These are phyloP conservation scores for Cochlearius cochlearius DNA, from an alignment of 2,113 vertebrate species.

Conservation along the genomic window DNA sequence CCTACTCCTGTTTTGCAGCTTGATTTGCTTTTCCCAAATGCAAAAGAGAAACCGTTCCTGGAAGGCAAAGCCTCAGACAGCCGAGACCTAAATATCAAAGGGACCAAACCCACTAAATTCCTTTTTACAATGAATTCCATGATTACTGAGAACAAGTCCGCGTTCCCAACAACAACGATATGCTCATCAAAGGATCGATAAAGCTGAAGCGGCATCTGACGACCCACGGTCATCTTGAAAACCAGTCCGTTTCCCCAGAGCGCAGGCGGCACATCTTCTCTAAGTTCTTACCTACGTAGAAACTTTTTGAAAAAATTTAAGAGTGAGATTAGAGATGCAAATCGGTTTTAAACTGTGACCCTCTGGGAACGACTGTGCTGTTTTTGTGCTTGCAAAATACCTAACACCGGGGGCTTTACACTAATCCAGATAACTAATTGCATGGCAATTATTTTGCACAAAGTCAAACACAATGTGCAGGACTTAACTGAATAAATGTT, in stretches of 20 bases:
- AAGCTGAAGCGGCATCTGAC: background rate
- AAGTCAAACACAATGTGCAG: background rate
- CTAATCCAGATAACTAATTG: conserved; percentile 8
- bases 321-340: background rate
- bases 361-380: background rate
- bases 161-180: background rate
- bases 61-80: background rate
- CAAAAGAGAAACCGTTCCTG: background rate
- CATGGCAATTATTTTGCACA: background rate
- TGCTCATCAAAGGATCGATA: background rate
- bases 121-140: background rate
- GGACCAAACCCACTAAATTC: background rate
- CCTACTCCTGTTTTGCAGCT: background rate
- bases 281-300: background rate
- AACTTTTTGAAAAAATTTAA: background rate
- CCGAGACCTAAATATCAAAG: background rate
- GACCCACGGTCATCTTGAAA: accelerated
- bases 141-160: background rate
- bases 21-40: background rate
- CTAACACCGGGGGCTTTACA: background rate
- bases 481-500: background rate
- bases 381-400: background rate
- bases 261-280: background rate
- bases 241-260: accelerated
- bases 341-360: background rate